Evolutionary conservation across 2,797 vertebrate species (phyloP), one percentile per base, ranked within the genome.

Genomic region (Sebastes diploproa): DNA sequence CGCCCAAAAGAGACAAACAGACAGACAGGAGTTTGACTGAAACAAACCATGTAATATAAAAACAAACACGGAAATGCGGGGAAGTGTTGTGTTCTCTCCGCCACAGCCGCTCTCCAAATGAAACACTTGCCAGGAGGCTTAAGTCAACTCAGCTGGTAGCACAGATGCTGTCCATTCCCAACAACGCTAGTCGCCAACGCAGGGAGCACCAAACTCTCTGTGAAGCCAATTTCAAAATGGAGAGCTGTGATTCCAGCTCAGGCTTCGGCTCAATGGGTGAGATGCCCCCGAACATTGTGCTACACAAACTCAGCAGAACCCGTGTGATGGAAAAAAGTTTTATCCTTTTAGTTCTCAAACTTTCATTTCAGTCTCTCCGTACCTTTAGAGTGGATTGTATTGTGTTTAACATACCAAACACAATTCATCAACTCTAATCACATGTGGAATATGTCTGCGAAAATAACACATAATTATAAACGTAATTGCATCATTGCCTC

Each of bases 91-190:
- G 64, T 80, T 87, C 65, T 38, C 66, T 80, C 50, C 32, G 34
- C 60, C 34, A 18, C 52, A 56, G 72, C 58, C 13, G 3, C 75
- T 83, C 74, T 79, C 67, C 77, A 80, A 90, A 89, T 86, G 38
- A 86, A 84, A 52, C 2, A 22, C 81, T 73, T 80, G 67, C 86
- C 86, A 88, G 88, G 82, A 85, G 76, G 77, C 23, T 83, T 70
- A 82, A 89, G 83, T 89, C 88, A 85, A 65, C 90, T 88, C 89
- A 89, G 89, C 87, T 87, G 85, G 90, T 60, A 14, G 83, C 75
- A 65, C 83, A 83, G 80, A 88, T 85, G 86, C 82, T 76, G 38
- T 64, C 50, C 75, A 46, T 86, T 89, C 80, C 75, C 71, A 82
- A 75, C 65, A 69, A 82, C 27, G 36, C 6, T 2, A 50, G 56